phyloP scores from a whole-genome alignment of 1,140 invertebrate species.

The Holcopasites calliopsidis region DNA sequence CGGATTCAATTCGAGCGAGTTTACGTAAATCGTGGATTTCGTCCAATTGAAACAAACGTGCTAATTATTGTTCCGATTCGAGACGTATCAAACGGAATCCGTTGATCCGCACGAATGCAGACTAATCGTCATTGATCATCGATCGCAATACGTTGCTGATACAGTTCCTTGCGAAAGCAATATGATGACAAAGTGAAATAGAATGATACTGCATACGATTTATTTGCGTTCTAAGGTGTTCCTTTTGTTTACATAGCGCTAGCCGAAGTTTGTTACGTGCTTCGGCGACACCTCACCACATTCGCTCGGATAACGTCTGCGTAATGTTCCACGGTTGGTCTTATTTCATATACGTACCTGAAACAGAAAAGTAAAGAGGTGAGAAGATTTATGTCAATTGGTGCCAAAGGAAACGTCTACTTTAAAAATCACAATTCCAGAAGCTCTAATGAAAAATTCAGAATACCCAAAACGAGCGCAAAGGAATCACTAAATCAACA shows the following conservation, averaged over 20 bases:
- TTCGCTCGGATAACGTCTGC: slow-evolving; percentile 15
- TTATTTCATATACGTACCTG: slow-evolving; percentile 55
- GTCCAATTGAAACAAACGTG: slow-evolving; percentile 16
- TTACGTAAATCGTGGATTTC: slow-evolving; percentile 8
- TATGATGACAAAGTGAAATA: slow-evolving; percentile 40
- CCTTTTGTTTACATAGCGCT: slow-evolving; percentile 59
- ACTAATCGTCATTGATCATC: neutral
- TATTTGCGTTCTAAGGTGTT: slow-evolving; percentile 62
- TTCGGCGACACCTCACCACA: slow-evolving; percentile 45
- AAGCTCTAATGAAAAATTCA: too few species aligned
- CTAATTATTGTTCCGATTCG: slow-evolving; percentile 1
- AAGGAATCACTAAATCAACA: too few species aligned
- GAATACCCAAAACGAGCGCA: too few species aligned
- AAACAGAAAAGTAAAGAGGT: slow-evolving; percentile 45
- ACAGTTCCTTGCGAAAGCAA: slow-evolving; percentile 22
- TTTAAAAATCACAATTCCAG: neutral
- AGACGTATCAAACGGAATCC: slow-evolving; percentile 22
- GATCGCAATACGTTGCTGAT: slow-evolving; percentile 11
- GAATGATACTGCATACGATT: slow-evolving; percentile 52
- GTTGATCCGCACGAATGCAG: neutral
- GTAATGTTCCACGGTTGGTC: neutral
- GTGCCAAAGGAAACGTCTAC: neutral
- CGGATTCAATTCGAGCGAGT: neutral
- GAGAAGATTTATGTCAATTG: neutral
- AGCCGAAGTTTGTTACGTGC: slow-evolving; percentile 54